Evolutionary conservation across 1,140 invertebrate species (phyloP).

Genomic region (Tetraneura akinire): DNA sequence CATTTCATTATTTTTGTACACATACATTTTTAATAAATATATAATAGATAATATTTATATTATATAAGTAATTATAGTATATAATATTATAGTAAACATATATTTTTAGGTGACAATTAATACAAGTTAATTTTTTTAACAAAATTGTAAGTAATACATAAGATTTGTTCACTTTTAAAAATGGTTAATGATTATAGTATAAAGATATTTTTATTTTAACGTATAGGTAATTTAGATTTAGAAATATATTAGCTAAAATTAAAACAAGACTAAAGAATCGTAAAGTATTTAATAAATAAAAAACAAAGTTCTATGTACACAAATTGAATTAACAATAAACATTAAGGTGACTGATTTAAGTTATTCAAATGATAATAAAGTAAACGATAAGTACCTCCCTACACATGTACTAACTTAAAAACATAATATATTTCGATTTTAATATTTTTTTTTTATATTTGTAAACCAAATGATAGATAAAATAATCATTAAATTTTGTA

Average conservation of each 20-base stretch:
- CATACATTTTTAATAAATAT: constrained; percentile 19
- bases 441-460: no score
- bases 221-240: constrained; percentile 8
- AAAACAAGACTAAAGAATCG: constrained; percentile 18
- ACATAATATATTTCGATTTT: no score
- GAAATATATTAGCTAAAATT: constrained; percentile 29
- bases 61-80: constrained; percentile 37
- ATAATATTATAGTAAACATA: not conserved
- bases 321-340: not conserved
- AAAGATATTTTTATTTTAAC: not conserved
- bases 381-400: no score
- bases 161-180: constrained; percentile 8
- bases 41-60: no score
- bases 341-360: not conserved
- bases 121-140: constrained; percentile 30
- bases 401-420: no score
- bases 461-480: no score
- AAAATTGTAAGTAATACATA: not conserved
- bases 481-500: no score
- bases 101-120: constrained; percentile 17
- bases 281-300: constrained; percentile 16
- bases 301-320: constrained; percentile 14
- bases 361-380: no score
- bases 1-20: constrained; percentile 36
- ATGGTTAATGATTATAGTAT: constrained; percentile 19